Evolutionary conservation across 2,888 invertebrate genomes (phyloP), one percentile per base, ranked within the genome.

Genomic region (Neoascia interrupta): DNA sequence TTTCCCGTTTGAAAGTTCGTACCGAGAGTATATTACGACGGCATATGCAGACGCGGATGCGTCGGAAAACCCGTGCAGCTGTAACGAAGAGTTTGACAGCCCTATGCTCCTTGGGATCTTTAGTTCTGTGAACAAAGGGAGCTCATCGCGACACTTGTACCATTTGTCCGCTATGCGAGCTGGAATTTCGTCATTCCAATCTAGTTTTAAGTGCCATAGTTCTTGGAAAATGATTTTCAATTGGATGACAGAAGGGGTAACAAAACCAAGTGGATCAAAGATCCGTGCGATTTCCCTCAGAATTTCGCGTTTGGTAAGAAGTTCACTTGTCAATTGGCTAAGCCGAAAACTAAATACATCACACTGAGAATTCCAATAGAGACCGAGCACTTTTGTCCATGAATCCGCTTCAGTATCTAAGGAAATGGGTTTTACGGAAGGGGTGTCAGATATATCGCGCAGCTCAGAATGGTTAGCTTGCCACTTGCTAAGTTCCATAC

Each of bases 171-270:
- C 8, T 31, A 31, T 31, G 3, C 4, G n/a, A 31, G 18, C 10
- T 1, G n/a, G 21, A 16, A 58, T 0, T 36, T 34, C 5, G 11
- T 43, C 34, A 45, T 26, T 15, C 58, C 45, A 54, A 1, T 26
- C 15, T 0, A 82, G n/a, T 16, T 72, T 79, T 4, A 34, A 36
- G 5, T 72, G 45, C 76, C 81, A 80, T 1, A 76, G 31, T 5
- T 81, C 47, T 43, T 81, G 73, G 16, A 81, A 80, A 1, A 82
- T n/a, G 4, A 81, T 69, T 61, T 80, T 81, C 4, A 82, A 41
- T 23, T 53, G 41, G 1, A 81, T 19, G 13, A 76, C 61, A 4
- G 80, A 64, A 5, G 79, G 82, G 1, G 79, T 36, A 10, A 81
- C 51, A 5, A 81, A 56, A 1, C 81, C 81, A 5, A 81, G 58